phyloP scores from a whole-genome alignment of 2,888 invertebrate genomes.

The Idaea aversata region DNA sequence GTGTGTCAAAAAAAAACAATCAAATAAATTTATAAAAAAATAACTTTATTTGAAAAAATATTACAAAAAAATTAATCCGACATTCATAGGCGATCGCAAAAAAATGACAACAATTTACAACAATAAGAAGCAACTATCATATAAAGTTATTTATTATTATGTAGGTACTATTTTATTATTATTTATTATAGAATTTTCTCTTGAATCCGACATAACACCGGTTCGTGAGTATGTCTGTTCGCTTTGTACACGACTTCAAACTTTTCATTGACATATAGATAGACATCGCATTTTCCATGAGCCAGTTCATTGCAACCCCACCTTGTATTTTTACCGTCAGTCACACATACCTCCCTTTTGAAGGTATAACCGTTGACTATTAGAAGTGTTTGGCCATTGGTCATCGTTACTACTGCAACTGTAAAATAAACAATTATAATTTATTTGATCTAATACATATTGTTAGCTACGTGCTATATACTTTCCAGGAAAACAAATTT shows the following conservation, averaged over 20 bases:
- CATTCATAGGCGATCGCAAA: background rate
- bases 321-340: slow-evolving; percentile 43
- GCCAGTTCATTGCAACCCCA: slow-evolving; percentile 61
- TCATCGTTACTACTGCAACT: slow-evolving; percentile 62
- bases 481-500: no score
- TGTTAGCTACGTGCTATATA: background rate
- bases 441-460: background rate
- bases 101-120: background rate
- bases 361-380: slow-evolving; percentile 66
- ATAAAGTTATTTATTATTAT: background rate
- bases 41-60: slow-evolving; percentile 3
- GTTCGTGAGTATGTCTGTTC: slow-evolving; percentile 59
- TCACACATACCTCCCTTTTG: slow-evolving; percentile 46
- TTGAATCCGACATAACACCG: slow-evolving; percentile 56
- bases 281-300: slow-evolving; percentile 54
- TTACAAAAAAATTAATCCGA: slow-evolving; percentile 33
- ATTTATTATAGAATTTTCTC: slow-evolving; percentile 39
- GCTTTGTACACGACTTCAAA: slow-evolving; percentile 53
- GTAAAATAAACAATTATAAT: slow-evolving; percentile 31
- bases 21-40: slow-evolving; percentile 9
- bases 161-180: background rate
- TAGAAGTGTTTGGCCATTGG: slow-evolving; percentile 56
- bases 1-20: slow-evolving; percentile 7
- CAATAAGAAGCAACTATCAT: background rate
- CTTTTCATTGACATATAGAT: slow-evolving; percentile 57